Evolutionary conservation across 1,140 invertebrate genomes (phyloP), one percentile per base, ranked within the genome.

Genomic region (Mylabris phalerata): DNA sequence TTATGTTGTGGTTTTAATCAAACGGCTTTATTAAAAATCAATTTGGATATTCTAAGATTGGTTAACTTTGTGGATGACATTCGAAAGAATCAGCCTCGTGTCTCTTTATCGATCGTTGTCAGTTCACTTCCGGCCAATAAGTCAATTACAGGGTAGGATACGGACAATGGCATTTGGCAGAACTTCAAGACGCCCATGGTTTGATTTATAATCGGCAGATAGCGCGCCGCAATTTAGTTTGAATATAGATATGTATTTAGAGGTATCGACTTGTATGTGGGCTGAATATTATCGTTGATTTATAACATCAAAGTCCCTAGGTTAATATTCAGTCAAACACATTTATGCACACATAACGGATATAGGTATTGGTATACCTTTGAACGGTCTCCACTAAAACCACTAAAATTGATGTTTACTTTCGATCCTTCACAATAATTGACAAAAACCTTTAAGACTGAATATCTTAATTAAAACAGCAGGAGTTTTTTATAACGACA

Each of bases 151-250:
- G 66, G 60, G 57, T 57, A 50, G 57, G 63, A 45, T 59, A 54
- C 52, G 67, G 59, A 70, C 68, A 70, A 70, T 67, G 65, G 62
- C 58, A 70, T 61, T 68, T 70, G 68, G 68, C 68, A 68, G 58
- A 67, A 66, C 60, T 70, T 70, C 68, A 70, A 70, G 68, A 70
- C 66, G 65, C 62, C 63, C 64, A 60, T 57, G 61, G 44, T 59
- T 55, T 70, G 68, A 70, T 70, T 67, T 70, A 70, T 62, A 41
- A 50, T 50, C 48, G 47, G 45, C 54, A 59, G 64, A 66, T 67
- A 68, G 63, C 50, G 61, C 24, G 43, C 58, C 54, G 57, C 60
- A 67, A 61, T 65, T 67, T 61, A 59, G 64, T 62, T 62, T 65
- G 61, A 63, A 65, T 67, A 62, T 61, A 63, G 63, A 65, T 65